Evolutionary conservation across 2,113 vertebrate genomes (phyloP), one percentile per base, ranked within the genome.

Genomic region (Vombatus ursinus): DNA sequence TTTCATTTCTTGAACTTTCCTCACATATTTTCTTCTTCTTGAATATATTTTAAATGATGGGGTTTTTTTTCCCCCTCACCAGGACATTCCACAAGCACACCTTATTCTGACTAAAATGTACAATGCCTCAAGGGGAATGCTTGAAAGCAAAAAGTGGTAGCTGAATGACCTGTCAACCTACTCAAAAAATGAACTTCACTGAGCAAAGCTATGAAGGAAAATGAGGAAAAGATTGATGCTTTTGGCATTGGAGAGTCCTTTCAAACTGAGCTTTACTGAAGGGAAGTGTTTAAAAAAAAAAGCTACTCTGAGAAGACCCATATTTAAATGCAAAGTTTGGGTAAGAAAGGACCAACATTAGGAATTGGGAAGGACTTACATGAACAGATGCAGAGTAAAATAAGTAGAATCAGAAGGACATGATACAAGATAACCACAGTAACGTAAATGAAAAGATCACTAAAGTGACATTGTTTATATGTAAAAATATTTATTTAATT

Each of bases 11-110:
- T 26, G 22, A 53, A 77, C 11, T 61, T 90, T 61, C 44, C 57
- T 92, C 48, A 90, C 12, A 14, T 90, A 28, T 50, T 90, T 90
- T 26, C 12, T 51, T 28, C 61, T 3, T 96, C 91, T 91, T 89
- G 37, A 93, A 93, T 91, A 93, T 54, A 0, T 52, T 92, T 94
- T 53, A 48, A 95, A 49, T 91, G 28, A 93, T n/a, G 16, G 16
- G 37, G 14, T 1, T 68, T 61, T n/a, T n/a, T 31, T 22, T 8
- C 16, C 68, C n/a, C 37, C 25, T 50, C 48, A 90, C 28, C 49
- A 90, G 48, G 28, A 50, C 50, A 90, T 90, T 84, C 68, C 16
- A 84, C 68, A 84, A 84, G 16, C 23, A 84, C 26, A 44, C n/a
- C 14, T 84, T 44, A 50, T 48, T 92, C 48, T 57, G 0, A 95